Evolutionary conservation across 35 echinoderm and acorn worm genomes (phyloP).

Genomic region (Holothuria glaberrima): DNA sequence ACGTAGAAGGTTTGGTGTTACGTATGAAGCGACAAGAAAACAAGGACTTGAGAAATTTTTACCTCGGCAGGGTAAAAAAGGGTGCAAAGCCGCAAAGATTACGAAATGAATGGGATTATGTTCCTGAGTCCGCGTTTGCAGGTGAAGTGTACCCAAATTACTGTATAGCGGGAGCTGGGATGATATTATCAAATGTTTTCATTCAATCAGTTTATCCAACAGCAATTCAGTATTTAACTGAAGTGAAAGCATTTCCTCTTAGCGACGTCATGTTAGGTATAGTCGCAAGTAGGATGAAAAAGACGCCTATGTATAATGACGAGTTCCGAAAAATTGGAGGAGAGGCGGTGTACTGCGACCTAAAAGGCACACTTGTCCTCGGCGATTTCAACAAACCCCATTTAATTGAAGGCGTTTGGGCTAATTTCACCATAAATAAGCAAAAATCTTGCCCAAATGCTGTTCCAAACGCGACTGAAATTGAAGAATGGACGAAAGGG

Average conservation of each 20-base stretch:
- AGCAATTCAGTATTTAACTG: conserved; percentile 22
- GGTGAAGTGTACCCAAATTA: conserved; percentile 76
- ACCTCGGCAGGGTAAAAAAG: conserved; percentile 76
- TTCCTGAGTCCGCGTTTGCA: conserved; percentile 49
- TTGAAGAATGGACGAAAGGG: conserved; percentile 58
- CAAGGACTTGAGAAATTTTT: conserved; percentile 56
- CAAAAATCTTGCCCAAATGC: conserved; percentile 56
- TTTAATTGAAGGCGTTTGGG: conserved; percentile 60
- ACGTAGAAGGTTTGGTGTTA: conserved; percentile 63
- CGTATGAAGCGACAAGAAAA: conserved; percentile 58
- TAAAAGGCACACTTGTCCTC: conserved; percentile 64
- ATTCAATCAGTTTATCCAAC: conserved; percentile 46
- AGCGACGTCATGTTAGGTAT: conserved; percentile 84
- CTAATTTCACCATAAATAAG: conserved; percentile 58
- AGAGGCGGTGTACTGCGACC: conserved; percentile 83
- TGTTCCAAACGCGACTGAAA: conserved; percentile 67
- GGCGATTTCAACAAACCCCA: conserved; percentile 71
- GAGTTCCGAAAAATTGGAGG: conserved; percentile 78
- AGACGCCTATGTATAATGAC: conserved; percentile 70
- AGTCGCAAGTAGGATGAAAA: conserved; percentile 36
- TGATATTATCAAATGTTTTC: conserved; percentile 71
- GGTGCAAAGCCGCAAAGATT: conserved; percentile 61
- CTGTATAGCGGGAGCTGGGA: conserved; percentile 83
- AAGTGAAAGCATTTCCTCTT: conserved; percentile 61
- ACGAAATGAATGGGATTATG: conserved; percentile 57